Percentiles rank a stretch among this genome's conserved stretches.
phyloP scores from a whole-genome alignment of 2,888 invertebrate genomes.

The Eustalomyia histrio region DNA sequence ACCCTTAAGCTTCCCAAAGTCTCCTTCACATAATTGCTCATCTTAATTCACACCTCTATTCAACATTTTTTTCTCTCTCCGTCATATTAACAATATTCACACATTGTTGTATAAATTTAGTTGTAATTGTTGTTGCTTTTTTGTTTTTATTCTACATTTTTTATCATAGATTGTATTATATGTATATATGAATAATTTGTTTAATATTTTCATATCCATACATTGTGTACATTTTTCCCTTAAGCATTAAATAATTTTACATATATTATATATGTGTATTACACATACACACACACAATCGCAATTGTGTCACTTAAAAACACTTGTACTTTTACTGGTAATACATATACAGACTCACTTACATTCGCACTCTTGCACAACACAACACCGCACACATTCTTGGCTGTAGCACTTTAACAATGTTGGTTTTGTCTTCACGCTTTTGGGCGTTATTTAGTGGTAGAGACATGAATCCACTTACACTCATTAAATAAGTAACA shows the following conservation, averaged over 20 bases:
- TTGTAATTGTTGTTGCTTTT: slow-evolving; percentile 31
- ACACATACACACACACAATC: neutral
- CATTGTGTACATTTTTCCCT: slow-evolving; percentile 37
- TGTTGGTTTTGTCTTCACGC: slow-evolving; percentile 59
- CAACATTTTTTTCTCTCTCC: neutral
- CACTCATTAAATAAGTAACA: slow-evolving; percentile 49
- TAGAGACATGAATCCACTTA: neutral
- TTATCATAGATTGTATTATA: slow-evolving; percentile 32
- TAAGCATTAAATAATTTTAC: slow-evolving; percentile 45
- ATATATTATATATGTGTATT: neutral
- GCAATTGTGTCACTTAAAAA: slow-evolving; percentile 4
- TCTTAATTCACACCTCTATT: slow-evolving; percentile 36
- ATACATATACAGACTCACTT: neutral
- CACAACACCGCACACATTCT: neutral
- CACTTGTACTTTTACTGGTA: slow-evolving; percentile 31
- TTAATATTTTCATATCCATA: slow-evolving; percentile 55
- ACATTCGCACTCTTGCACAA: neutral
- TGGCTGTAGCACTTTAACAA: slow-evolving; percentile 40
- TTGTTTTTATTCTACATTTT: slow-evolving; percentile 32
- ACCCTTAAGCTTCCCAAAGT: neutral
- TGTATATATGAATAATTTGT: slow-evolving; percentile 44
- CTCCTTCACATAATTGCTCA: neutral
- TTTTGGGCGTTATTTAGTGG: slow-evolving; percentile 57
- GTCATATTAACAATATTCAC: slow-evolving; percentile 7
- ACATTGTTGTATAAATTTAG: slow-evolving; percentile 5